Evolutionary conservation across 1,140 invertebrate species (phyloP), one percentile per base, ranked within the genome.

Genomic region (Drosophila lini): DNA sequence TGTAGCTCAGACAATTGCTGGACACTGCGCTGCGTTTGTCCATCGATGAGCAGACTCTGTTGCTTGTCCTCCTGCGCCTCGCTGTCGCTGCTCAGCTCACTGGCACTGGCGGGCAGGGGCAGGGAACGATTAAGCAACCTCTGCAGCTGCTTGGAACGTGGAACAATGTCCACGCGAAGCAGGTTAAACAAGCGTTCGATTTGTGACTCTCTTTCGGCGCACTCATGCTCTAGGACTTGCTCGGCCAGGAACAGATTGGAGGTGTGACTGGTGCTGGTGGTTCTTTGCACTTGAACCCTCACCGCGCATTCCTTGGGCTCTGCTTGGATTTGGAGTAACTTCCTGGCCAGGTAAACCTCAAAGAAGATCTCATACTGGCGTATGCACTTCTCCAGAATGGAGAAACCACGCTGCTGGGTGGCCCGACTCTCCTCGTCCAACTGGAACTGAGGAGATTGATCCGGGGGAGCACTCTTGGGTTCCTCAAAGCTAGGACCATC

Each of bases 311-410:
- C 89, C 22, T 69, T 70, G 5, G 53, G 61, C 25, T 64, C 52
- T 1, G 74, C 58, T 11, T 89, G 69, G 11, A 90, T 83, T 28
- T 89, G 65, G 7, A 92, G 64, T 13, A 92, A 38, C 28, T 92
- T 77, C 4, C 84, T 63, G 6, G 91, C 58, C n/a, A 92, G 22
- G 42, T 91, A 92, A 2, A 92, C 68, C 56, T 92, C 90, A 15
- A 90, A 92, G 52, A 96, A 96, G 15, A 93, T 92, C 86, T 96
- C 94, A 75, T 96, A 96, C 63, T 94, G 94, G 57, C 94, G 93
- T 13, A 95, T 93, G 88, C 96, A 96, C 73, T 95, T 94, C 65
- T 94, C 94, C 3, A 94, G 56, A 79, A 94, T 94, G 0, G 94
- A 93, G 44, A 94, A 91, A 16, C 83, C 83, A 1, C 83, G 83